A percentile compares a stretch with the other conserved stretches of the same genome.
Conservation (phyloP, 2,797 vertebrate genomes). For the Tokudaia muenninki region DNA sequence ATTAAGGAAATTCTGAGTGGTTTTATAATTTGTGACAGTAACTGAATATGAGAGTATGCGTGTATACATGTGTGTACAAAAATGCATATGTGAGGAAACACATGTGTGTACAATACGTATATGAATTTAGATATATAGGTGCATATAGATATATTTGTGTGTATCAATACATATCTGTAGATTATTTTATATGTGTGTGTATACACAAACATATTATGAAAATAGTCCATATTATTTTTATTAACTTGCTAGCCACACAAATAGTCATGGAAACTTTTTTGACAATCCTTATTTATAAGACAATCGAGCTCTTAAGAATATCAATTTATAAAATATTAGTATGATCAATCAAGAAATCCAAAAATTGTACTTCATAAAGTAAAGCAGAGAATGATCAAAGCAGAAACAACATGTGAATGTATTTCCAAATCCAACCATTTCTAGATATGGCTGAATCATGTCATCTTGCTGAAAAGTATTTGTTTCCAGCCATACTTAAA, state of each 20-base stretch:
- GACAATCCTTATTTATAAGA: neutral
- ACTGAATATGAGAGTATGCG: neutral
- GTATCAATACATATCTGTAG: neutral
- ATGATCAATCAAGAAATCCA: neutral
- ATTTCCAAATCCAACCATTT: slow-evolving; percentile 7
- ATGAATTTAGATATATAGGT: neutral
- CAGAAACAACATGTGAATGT: neutral
- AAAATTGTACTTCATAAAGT: slow-evolving; percentile 18
- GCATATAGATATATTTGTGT: neutral
- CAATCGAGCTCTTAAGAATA: slow-evolving; percentile 29
- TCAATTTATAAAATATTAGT: slow-evolving; percentile 31
- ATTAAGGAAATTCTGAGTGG: neutral
- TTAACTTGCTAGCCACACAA: neutral
- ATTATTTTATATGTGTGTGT: neutral
- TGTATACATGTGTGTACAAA: neutral
- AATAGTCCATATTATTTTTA: slow-evolving; percentile 23
- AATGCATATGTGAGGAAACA: neutral
- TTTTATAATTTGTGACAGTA: neutral
- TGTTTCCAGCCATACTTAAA: neutral
- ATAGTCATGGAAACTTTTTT: slow-evolving; percentile 7
- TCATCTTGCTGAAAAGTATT: neutral
- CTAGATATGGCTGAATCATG: neutral
- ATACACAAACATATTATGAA: neutral
- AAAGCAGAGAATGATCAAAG: neutral
- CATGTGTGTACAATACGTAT: neutral